Conservation (phyloP, 2,113 vertebrate genomes). For the Stigmatopora argus region DNA sequence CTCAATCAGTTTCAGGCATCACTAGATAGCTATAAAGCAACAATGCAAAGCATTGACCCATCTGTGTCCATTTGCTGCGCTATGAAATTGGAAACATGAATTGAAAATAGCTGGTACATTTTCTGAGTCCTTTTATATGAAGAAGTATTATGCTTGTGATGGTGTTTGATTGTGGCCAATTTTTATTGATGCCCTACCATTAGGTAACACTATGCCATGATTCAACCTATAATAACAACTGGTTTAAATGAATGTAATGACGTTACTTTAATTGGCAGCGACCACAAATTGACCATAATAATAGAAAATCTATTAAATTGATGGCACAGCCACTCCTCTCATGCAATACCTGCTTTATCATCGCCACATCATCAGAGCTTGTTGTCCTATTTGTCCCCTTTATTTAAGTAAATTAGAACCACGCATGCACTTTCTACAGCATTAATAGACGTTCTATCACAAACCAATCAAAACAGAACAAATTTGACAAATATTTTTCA, state of each 20-base stretch:
- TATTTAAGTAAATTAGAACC: not conserved
- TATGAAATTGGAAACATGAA: slow-evolving; percentile 23
- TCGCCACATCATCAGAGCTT: not conserved
- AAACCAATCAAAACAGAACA: not conserved
- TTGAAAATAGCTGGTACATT: not conserved
- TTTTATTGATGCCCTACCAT: not conserved
- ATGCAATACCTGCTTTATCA: not conserved
- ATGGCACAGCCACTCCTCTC: not conserved
- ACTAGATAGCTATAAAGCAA: slow-evolving; percentile 53
- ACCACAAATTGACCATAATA: not conserved
- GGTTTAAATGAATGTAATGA: not conserved
- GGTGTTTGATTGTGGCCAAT: not conserved
- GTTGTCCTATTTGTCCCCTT: not conserved
- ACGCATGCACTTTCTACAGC: not conserved
- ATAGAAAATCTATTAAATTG: not conserved
- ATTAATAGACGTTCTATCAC: not conserved
- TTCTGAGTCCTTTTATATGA: not conserved
- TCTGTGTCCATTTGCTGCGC: slow-evolving; percentile 49
- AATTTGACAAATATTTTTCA: not conserved
- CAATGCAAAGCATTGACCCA: slow-evolving; percentile 37
- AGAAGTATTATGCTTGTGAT: not conserved
- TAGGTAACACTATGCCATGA: not conserved
- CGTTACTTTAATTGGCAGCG: not conserved
- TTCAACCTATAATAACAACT: not conserved
- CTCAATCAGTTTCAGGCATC: slow-evolving; percentile 42